Base-by-base conservation (phyloP, 2,888 invertebrate species). In the Hirtodrosophila trivittata region DNA sequence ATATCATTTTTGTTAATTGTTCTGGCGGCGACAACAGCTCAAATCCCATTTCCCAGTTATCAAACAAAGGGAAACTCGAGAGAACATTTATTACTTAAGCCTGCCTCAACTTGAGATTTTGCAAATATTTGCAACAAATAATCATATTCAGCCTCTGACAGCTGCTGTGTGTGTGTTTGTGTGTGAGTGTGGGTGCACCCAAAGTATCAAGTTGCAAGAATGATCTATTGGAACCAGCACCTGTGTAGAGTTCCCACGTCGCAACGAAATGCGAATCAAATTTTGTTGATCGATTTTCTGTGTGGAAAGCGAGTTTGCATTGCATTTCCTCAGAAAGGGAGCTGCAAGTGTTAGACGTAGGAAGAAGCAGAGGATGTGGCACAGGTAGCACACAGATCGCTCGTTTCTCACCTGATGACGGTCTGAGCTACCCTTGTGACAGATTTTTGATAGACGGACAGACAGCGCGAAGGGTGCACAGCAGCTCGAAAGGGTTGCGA, bases 181-280 rank as follows among this genome's bases (percentile, higher is more conserved):
- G 28, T 28, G 28, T n/a, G 9, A 1, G 28, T 28, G n/a, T n/a
- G 28, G 1, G 28, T 7, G 28, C 28, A 28, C 5, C 28, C 28
- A 37, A 69, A 39, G 55, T 85, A 67, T 82, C 70, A 18, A 58
- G 63, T 86, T 86, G 76, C 83, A 47, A 37, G 43, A 60, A 13
- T 37, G 21, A 30, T 16, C 54, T 43, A 33, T 67, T 70, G 75
- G 72, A 77, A 83, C 52, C 72, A 74, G 56, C 83, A 83, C 86
- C 86, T 83, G 83, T 86, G 66, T n/a, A 6, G 13, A 35, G 50
- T 83, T 83, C 83, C 86, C 83, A 83, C 83, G 84, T 46, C 37
- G 14, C 39, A 18, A 21, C 43, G 37, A 67, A 72, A 81, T 82
- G 80, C 85, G 80, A 81, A 85, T 85, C 85, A 74, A 85, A 81